Conservation (phyloP, 23 tunicate genomes). For the Ascidia mentula region DNA sequence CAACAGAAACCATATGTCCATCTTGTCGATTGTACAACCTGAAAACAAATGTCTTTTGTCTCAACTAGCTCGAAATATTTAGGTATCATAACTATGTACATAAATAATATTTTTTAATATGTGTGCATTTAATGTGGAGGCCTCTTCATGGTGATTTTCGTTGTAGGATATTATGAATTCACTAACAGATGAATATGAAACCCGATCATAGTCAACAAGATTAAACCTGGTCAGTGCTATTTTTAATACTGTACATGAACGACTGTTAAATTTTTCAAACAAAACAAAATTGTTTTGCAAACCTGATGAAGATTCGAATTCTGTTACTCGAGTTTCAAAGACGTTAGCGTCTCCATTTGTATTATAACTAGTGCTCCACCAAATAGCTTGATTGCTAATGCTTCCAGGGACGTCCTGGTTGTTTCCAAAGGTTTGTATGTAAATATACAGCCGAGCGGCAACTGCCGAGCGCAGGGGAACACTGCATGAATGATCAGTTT, state of each 20-base stretch:
- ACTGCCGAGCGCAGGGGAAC: constrained; percentile 20
- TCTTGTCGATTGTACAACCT: constrained; percentile 23
- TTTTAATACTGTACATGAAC: too few species aligned
- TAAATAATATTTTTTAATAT: too few species aligned
- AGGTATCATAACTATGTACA: too few species aligned
- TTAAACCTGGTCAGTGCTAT: too few species aligned
- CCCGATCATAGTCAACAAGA: too few species aligned
- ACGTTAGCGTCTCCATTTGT: neutral
- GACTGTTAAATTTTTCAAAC: too few species aligned
- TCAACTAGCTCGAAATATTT: too few species aligned
- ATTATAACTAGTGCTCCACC: constrained; percentile 38
- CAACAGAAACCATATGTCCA: constrained; percentile 44
- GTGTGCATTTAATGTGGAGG: too few species aligned
- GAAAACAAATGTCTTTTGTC: neutral
- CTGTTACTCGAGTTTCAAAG: constrained; percentile 14
- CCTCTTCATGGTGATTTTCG: too few species aligned
- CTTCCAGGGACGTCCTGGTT: constrained; percentile 30
- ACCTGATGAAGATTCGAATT: constrained; percentile 26
- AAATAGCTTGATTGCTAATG: constrained; percentile 14
- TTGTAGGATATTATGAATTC: too few species aligned
- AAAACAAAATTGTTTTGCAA: too few species aligned
- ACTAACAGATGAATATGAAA: too few species aligned
- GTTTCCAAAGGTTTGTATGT: neutral
- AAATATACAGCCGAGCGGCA: constrained; percentile 15
- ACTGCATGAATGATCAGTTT: constrained; percentile 1